A percentile compares a stretch with the other conserved stretches of the same genome.
These are phyloP conservation scores for Drosophila nr. fundita DNA, from an alignment of 2,888 invertebrate species.

Conservation along the genomic window DNA sequence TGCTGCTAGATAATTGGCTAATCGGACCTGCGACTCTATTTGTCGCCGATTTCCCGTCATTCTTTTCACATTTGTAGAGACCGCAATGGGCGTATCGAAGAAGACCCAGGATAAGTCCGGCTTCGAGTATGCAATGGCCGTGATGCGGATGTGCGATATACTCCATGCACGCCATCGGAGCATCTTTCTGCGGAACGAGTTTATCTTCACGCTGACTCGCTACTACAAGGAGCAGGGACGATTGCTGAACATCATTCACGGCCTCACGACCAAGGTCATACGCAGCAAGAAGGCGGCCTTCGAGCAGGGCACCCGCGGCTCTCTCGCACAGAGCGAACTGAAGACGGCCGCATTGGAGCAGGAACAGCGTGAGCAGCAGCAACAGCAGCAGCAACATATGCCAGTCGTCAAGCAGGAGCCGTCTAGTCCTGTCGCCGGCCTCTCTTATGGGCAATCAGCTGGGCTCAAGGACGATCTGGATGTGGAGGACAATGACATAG, in stretches of 20 bases:
- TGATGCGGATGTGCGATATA: slow-evolving; percentile 96
- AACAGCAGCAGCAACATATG: slow-evolving; percentile 15
- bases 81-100: slow-evolving; percentile 95
- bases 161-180: slow-evolving; percentile 93
- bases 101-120: slow-evolving; percentile 92
- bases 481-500: slow-evolving; percentile 91
- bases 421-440: slow-evolving; percentile 87
- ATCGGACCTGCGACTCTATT: slow-evolving; percentile 19
- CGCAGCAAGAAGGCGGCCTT: slow-evolving; percentile 91
- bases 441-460: slow-evolving; percentile 90
- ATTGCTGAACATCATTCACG: slow-evolving; percentile 91
- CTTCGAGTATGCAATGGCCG: slow-evolving; percentile 94
- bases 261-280: slow-evolving; percentile 92
- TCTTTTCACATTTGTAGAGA: slow-evolving; percentile 86
- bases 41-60: not conserved
- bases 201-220: slow-evolving; percentile 91
- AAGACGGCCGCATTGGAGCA: slow-evolving; percentile 63
- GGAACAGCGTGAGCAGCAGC: slow-evolving; percentile 46
- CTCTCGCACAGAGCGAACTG: slow-evolving; percentile 80
- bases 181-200: slow-evolving; percentile 91
- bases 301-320: slow-evolving; percentile 87
- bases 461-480: slow-evolving; percentile 93
- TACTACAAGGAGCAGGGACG: slow-evolving; percentile 91
- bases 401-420: slow-evolving; percentile 10
- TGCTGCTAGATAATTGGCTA: slow-evolving; percentile 8